Evolutionary conservation across 2,113 vertebrate species (phyloP), one percentile per base, ranked within the genome.

Genomic region (Pseudorhombus dupliciocellatus): DNA sequence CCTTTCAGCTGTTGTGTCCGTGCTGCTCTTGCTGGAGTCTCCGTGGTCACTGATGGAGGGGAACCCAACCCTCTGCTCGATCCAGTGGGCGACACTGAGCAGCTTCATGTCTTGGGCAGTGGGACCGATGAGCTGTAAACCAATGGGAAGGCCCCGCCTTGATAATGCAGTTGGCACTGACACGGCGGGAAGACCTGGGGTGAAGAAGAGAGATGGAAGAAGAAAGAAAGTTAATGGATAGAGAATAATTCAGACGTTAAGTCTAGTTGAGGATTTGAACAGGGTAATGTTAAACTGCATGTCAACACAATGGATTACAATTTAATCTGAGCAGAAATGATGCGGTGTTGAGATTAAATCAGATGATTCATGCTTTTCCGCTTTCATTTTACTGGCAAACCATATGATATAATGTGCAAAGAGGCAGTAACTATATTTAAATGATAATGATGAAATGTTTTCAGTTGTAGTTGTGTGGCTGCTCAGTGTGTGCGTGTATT

Each of bases 91-190:
- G 22, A 98, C 81, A 20, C 89, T 87, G 6, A 99, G 95, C 83
- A 99, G 93, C 88, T 95, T 94, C 83, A 89, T 69, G 86, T 99
- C 98, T 62, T 92, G 93, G 85, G 96, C 93, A 7, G 93, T 89
- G 7, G 76, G 95, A 31, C 95, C 96, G 67, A 98, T 96, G 44
- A 99, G 94, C 89, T 99, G 97, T 20, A 99, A 92, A 63, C 97
- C 93, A 67, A 99, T 58, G 26, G 98, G 98, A 86, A 99, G 92
- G 30, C 96, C 96, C 51, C 93, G 90, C 61, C 55, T 83, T 31
- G 97, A 98, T 57, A 98, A 94, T 7, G 94, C 94, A 0, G 92
- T 68, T 22, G 98, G 98, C 74, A 99, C 82, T 16, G 63, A 95
- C 77, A 98, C 73, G 2, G 97, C 97, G 0, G 97, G 97, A 58